Percentiles rank a stretch among this genome's conserved stretches.
These are phyloP conservation scores for Scomberomorus guttatus DNA, from an alignment of 2,797 vertebrate genomes.

Conservation along the genomic window DNA sequence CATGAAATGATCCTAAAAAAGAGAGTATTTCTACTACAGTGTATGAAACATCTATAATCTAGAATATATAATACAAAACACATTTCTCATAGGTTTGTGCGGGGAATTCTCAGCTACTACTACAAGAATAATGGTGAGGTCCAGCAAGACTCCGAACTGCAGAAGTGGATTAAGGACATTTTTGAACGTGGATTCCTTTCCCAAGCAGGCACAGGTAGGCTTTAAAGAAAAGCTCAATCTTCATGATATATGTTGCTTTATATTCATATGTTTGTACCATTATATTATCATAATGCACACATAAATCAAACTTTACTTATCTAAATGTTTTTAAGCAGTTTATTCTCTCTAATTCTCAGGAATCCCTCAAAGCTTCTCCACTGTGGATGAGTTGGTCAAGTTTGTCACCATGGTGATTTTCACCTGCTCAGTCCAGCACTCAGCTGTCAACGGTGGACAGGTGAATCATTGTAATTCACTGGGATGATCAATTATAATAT, in stretches of 20 bases:
- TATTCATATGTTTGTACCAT: neutral
- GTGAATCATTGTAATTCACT: conserved; percentile 31
- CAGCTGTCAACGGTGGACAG: conserved; percentile 77
- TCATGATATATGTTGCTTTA: neutral
- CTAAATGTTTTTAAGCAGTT: neutral
- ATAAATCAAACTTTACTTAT: neutral
- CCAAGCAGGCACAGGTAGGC: conserved; percentile 37
- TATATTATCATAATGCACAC: neutral
- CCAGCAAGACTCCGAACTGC: conserved; percentile 66
- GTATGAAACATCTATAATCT: neutral
- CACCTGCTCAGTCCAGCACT: conserved; percentile 68
- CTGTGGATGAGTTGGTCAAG: conserved; percentile 58
- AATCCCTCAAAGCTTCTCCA: conserved; percentile 60
- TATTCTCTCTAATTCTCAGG: conserved; percentile 45
- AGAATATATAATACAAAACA: neutral
- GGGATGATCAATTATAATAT: accelerated
- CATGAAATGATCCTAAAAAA: neutral
- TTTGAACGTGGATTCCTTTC: conserved; percentile 68
- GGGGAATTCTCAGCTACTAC: conserved; percentile 55
- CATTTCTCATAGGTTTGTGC: conserved; percentile 63
- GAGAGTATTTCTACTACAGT: neutral
- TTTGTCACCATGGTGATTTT: conserved; percentile 80
- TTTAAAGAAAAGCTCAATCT: neutral
- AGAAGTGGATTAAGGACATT: conserved; percentile 71
- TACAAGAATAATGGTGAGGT: conserved; percentile 65